Evolutionary conservation across 2,113 vertebrate species (phyloP), one percentile per base, ranked within the genome.

Genomic region (Thinocorus orbignyianus): DNA sequence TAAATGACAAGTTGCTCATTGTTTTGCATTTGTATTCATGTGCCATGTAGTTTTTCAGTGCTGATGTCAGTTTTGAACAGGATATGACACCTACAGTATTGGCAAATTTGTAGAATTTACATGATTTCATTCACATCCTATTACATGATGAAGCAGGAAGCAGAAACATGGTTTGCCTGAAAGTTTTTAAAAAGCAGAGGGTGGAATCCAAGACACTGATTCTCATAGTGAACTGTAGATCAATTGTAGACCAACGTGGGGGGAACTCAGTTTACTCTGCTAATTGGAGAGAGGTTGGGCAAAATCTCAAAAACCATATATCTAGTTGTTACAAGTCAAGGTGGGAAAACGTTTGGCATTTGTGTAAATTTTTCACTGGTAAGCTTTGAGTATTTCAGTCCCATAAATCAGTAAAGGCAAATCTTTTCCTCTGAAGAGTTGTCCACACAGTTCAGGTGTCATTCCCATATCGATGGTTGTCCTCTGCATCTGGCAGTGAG

Each of bases 21-120:
- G 81, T 95, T 94, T 95, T 95, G 37, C 31, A 66, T 92, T 87
- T 93, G n/a, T 94, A 51, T 93, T 90, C 92, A 42, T 55, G 23
- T 82, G 18, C 37, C 11, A 1, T 89, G 58, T 87, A 91, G 82
- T 80, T 96, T 97, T 95, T 93, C 42, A 44, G 23, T 4, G 1
- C 49, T 72, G 46, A 64, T 93, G 49, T 55, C 77, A 82, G 37
- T 92, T 92, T 80, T 82, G 66, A 80, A 92, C 3, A 20, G 83
- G 44, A 77, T 92, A 11, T 77, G 24, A 57, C 81, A 92, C 49
- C 57, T 87, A 49, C 41, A 42, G 7, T 91, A 82, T 23, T 77
- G 88, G 31, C 66, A 77, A 46, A 69, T 88, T 37, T 86, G 42
- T 62, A 61, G 72, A 72, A 89, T 68, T 78, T 79, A 76, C 49